Percentiles rank a stretch among this genome's conserved stretches.
These are phyloP conservation scores for Caenorhabditis auriculariae DNA, from an alignment of 2,888 invertebrate species.

Conservation along the genomic window DNA sequence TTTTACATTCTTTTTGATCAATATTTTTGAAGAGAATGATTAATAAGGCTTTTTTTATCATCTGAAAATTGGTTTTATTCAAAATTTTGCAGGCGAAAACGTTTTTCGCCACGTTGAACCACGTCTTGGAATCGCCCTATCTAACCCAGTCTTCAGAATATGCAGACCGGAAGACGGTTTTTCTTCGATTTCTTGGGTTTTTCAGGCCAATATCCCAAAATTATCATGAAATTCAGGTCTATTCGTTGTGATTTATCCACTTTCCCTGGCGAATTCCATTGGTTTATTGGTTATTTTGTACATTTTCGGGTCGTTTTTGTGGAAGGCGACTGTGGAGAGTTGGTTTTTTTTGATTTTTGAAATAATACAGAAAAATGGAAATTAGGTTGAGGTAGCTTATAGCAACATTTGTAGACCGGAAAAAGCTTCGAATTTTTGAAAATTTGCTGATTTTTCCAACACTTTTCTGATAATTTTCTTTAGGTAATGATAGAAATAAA, in stretches of 20 bases:
- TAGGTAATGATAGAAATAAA: no score
- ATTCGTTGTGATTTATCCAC: conserved; percentile 74
- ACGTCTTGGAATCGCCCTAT: conserved; percentile 64
- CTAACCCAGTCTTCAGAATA: conserved; percentile 67
- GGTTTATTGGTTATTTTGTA: conserved; percentile 21
- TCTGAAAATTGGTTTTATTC: no score
- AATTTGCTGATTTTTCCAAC: no score
- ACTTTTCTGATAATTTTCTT: no score
- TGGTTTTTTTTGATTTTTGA: background rate
- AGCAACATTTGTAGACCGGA: no score
- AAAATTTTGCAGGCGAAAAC: conserved; percentile 27
- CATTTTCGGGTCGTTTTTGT: background rate
- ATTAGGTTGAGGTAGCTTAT: no score
- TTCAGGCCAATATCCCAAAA: background rate
- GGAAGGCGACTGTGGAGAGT: background rate
- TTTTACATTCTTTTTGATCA: no score
- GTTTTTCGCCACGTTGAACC: conserved; percentile 35
- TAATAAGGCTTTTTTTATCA: no score
- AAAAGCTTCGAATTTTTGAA: no score
- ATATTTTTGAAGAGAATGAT: conserved; percentile 20
- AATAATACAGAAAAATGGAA: no score
- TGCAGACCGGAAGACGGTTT: conserved; percentile 68
- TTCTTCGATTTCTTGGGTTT: conserved; percentile 78
- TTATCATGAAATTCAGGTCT: conserved; percentile 65
- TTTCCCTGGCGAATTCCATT: conserved; percentile 29